These are phyloP conservation scores for Falco novaeseelandiae DNA, from an alignment of 2,797 vertebrate species.

Conservation along the genomic window DNA sequence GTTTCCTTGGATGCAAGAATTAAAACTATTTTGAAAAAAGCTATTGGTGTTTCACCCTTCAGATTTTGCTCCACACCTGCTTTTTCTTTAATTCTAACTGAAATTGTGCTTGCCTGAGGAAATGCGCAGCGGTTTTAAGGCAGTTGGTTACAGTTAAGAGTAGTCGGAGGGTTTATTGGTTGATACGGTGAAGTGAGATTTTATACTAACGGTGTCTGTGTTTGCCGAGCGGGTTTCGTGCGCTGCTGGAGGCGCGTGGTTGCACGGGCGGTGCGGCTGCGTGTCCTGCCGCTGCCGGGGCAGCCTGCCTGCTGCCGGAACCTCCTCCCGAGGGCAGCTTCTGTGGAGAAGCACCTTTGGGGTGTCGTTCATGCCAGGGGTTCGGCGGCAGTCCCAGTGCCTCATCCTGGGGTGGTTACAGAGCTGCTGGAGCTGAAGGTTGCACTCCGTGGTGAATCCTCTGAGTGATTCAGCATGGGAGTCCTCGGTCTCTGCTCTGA, in stretches of 20 bases:
- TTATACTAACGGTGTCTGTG: too few relatives aligned
- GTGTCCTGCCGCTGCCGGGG: too few relatives aligned
- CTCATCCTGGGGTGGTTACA: too few relatives aligned
- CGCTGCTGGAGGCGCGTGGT: too few relatives aligned
- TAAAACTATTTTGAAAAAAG: slow-evolving; percentile 44
- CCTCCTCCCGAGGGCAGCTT: too few relatives aligned
- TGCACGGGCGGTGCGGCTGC: too few relatives aligned
- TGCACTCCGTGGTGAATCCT: neutral
- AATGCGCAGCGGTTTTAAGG: neutral
- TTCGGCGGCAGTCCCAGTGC: too few relatives aligned
- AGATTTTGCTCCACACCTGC: neutral
- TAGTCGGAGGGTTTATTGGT: neutral
- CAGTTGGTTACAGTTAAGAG: too few relatives aligned
- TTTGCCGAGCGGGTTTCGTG: too few relatives aligned
- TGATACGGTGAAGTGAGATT: rapidly evolving
- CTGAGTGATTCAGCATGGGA: rapidly evolving
- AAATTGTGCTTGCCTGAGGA: neutral
- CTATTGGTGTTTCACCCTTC: slow-evolving; percentile 2
- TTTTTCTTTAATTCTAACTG: neutral
- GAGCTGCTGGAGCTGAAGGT: neutral
- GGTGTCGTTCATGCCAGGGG: too few relatives aligned
- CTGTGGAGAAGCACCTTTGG: too few relatives aligned
- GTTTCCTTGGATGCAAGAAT: slow-evolving; percentile 60
- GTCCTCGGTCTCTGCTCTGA: neutral
- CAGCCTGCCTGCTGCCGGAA: too few relatives aligned